These are phyloP conservation scores for Chrysocyon brachyurus DNA, from an alignment of 2,797 vertebrate genomes.

Conservation along the genomic window DNA sequence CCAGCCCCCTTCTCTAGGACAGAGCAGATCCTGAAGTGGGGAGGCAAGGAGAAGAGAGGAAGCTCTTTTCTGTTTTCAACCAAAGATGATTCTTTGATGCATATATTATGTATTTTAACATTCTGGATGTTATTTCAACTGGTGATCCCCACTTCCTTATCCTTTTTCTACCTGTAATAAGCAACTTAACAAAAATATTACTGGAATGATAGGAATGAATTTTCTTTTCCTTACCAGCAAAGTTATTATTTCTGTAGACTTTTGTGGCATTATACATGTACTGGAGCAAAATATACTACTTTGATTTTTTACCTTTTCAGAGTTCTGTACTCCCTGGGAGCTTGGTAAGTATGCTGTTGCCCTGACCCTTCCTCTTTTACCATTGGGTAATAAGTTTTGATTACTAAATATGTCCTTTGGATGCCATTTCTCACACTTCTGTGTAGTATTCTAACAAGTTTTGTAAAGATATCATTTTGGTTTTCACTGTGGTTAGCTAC, in stretches of 20 bases:
- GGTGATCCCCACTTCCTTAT: not conserved
- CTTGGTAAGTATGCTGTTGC: not conserved
- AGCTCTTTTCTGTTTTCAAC: constrained; percentile 14
- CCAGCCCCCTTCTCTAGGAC: not conserved
- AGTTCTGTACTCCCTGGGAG: not conserved
- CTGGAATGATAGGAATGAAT: not conserved
- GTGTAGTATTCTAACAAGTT: not conserved
- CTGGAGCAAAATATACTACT: not conserved
- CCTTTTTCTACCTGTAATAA: not conserved
- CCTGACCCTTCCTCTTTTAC: not conserved
- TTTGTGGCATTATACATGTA: not conserved
- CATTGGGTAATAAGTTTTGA: not conserved
- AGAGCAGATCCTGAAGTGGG: not conserved
- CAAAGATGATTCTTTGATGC: not conserved
- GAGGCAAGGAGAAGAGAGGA: not conserved
- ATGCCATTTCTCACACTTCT: not conserved
- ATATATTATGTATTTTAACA: not conserved
- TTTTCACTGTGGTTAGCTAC: not conserved
- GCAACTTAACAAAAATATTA: not conserved
- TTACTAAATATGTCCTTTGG: not conserved
- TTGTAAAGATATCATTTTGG: constrained; percentile 1
- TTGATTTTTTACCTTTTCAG: not conserved
- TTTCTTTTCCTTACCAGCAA: constrained; percentile 25
- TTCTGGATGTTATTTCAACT: constrained; percentile 19
- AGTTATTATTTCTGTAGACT: not conserved